Evolutionary conservation across 1,140 invertebrate genomes (phyloP).

Genomic region (Achroia grisella): DNA sequence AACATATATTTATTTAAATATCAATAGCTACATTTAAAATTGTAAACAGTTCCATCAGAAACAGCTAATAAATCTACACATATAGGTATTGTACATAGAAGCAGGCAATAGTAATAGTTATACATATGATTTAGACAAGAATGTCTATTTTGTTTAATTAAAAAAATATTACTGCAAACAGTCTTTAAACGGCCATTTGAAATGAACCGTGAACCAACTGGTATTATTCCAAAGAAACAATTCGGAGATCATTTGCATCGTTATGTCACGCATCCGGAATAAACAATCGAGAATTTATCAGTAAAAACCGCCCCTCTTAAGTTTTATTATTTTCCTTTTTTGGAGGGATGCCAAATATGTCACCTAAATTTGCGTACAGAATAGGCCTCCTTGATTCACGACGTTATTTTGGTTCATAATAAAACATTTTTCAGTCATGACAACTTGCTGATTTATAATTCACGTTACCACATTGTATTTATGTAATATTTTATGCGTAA

Average conservation of each 20-base stretch:
- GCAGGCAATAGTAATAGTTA: too few relatives aligned
- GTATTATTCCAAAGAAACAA: slow-evolving; percentile 7
- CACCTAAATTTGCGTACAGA: slow-evolving; percentile 23
- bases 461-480: background rate
- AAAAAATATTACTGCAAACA: too few relatives aligned
- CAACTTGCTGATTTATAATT: slow-evolving; percentile 7
- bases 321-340: slow-evolving; percentile 17
- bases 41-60: too few relatives aligned
- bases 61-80: too few relatives aligned
- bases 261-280: slow-evolving; percentile 11
- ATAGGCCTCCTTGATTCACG: slow-evolving; percentile 24
- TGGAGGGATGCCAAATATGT: slow-evolving; percentile 23
- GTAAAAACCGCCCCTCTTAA: slow-evolving; percentile 9
- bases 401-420: slow-evolving; percentile 11
- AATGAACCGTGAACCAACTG: background rate
- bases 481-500: too few relatives aligned
- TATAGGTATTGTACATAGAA: too few relatives aligned
- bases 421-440: slow-evolving; percentile 7
- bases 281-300: slow-evolving; percentile 14
- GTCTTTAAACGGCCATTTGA: too few relatives aligned
- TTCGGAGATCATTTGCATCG: slow-evolving; percentile 9
- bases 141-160: too few relatives aligned
- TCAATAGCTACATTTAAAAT: too few relatives aligned
- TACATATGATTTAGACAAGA: too few relatives aligned
- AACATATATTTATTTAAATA: too few relatives aligned